Base-by-base conservation (phyloP, 1,140 invertebrate species). In the Pseudomyrmex flavicornis region DNA sequence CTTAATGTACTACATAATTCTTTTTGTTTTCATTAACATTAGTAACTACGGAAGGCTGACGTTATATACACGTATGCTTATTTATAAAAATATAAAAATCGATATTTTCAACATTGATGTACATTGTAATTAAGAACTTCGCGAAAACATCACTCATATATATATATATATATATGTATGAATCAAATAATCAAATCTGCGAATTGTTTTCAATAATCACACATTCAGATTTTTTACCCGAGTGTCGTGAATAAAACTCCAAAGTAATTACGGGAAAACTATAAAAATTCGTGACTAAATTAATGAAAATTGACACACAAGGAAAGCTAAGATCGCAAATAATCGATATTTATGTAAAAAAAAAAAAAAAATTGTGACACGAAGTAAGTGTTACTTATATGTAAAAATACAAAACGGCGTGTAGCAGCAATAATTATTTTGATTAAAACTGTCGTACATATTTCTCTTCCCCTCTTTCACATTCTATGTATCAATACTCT, bases 391-490 rank as follows among this genome's bases (percentile, higher is more conserved):
- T 59, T 80, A 8, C 44, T 26, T 48, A 7, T 59, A 48, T 50
- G 46, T 70, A 56, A 69, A 70, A 70, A 69, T 52, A 70, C 12
- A 5, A 70, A 20, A 79, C 54, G 15, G 66, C 65, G 76, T 59
- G 66, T 70, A 70, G 59, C 22, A 79, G 52, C 76, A 80, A 80
- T 80, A 80, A 15, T 3, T 80, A 48, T 61, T 26, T 80, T 59
- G 58, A 50, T 4, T 69, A 58, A 70, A 70, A 58, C 56, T 52
- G 13, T 68, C 26, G 17, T 69, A 46, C 54, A 59, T 48, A 84
- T 26, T 22, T 58, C 70, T 61, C 61, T 44, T 15, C 70, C 75
- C 61, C 50, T 15, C 70, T 80, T 84, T 35, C 70, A 48, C 61
- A 88, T 84, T 65, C 35, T 35, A 35, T 35, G 35, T 35, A 35